Percentiles rank a stretch among this genome's conserved stretches.
phyloP scores from a whole-genome alignment of 2,888 invertebrate genomes.

The Synergus japonicus region DNA sequence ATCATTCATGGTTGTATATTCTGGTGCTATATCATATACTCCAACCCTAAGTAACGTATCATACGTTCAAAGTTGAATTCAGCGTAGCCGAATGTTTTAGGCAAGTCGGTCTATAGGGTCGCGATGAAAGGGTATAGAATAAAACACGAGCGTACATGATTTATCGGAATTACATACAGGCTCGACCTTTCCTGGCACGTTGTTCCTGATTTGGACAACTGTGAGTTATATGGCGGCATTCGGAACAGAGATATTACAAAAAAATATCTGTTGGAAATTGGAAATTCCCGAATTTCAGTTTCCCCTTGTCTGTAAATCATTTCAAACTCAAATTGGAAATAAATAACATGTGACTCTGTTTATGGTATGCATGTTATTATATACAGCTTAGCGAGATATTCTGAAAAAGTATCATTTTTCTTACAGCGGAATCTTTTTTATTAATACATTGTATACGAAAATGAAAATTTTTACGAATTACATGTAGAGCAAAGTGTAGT shows the following conservation, averaged over 20 bases:
- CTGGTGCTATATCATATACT: not conserved
- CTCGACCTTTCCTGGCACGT: not conserved
- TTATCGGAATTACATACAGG: not conserved
- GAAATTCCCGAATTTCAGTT: slow-evolving; percentile 7
- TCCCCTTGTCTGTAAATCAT: not conserved
- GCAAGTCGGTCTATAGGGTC: not conserved
- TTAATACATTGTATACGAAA: too few relatives aligned
- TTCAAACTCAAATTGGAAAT: not conserved
- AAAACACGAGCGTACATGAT: not conserved
- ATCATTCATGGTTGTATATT: not conserved
- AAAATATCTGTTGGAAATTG: not conserved
- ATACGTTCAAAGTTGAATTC: not conserved
- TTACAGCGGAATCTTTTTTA: too few relatives aligned
- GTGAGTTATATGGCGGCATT: slow-evolving; percentile 7
- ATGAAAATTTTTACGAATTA: too few relatives aligned
- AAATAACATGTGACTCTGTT: not conserved
- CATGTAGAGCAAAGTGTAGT: too few relatives aligned
- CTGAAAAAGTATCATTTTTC: not conserved
- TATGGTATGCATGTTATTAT: not conserved
- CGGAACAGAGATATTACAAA: slow-evolving; percentile 7
- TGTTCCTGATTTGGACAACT: slow-evolving; percentile 2
- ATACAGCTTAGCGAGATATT: not conserved
- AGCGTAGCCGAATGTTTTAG: not conserved
- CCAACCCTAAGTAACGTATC: not conserved
- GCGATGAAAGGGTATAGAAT: not conserved